A percentile compares a stretch with the other conserved stretches of the same genome.
Conservation (phyloP, 2,888 invertebrate genomes). For the Ceratothoa steindachneri region DNA sequence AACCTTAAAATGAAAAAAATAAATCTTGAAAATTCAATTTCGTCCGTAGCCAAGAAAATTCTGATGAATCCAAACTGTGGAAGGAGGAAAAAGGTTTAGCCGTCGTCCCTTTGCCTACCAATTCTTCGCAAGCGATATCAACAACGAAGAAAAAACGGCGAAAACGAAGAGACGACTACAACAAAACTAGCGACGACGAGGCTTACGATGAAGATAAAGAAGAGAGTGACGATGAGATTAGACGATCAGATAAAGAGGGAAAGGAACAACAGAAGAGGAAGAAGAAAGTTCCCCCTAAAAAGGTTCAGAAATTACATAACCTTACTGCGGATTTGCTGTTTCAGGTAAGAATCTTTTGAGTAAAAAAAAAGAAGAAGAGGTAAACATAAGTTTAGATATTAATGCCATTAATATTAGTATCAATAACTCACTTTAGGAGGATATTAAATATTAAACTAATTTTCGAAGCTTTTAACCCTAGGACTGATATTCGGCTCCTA, state of each 20-base stretch:
- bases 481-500: too few species aligned
- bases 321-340: constrained; percentile 43
- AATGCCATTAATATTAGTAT: too few species aligned
- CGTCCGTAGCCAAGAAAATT: not conserved
- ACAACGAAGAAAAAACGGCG: not conserved
- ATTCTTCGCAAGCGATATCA: too few species aligned
- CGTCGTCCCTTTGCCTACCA: too few species aligned
- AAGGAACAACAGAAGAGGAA: constrained; percentile 12
- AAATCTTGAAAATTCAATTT: too few species aligned
- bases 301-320: constrained; percentile 43
- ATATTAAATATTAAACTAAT: too few species aligned
- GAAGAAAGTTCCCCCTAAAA: constrained; percentile 39
- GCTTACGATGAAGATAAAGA: constrained; percentile 15
- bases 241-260: not conserved
- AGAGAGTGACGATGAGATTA: not conserved
- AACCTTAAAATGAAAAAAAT: too few species aligned
- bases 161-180: constrained; percentile 11
- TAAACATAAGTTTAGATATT: not conserved
- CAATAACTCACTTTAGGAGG: too few species aligned
- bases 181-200: not conserved
- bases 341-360: constrained; percentile 24
- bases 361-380: not conserved
- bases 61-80: not conserved
- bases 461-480: too few species aligned
- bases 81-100: too few species aligned